Conservation (phyloP, 2,888 invertebrate genomes). For the Synanthedon tipuliformis region DNA sequence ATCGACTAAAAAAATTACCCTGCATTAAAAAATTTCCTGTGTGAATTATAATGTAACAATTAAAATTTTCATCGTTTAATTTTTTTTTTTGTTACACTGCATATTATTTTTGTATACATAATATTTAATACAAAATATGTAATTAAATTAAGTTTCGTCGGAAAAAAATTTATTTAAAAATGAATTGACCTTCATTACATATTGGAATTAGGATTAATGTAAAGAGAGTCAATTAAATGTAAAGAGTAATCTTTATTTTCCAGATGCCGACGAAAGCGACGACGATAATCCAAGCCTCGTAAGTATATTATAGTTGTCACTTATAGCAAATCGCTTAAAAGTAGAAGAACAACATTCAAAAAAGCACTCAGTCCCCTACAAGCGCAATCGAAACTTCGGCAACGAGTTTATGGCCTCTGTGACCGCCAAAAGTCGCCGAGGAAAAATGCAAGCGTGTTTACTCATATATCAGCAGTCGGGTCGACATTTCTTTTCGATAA, state of each 20-base stretch:
- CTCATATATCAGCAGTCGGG: slow-evolving; percentile 57
- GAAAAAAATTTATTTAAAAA: no score
- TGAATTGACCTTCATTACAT: no score
- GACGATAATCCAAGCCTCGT: slow-evolving; percentile 47
- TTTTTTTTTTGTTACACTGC: no score
- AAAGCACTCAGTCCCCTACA: slow-evolving; percentile 31
- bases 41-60: no score
- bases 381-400: slow-evolving; percentile 53
- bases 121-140: not conserved
- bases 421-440: slow-evolving; percentile 59
- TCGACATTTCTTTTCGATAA: slow-evolving; percentile 65
- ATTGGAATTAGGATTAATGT: no score
- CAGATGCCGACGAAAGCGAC: slow-evolving; percentile 55
- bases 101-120: no score
- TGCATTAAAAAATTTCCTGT: no score
- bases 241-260: slow-evolving; percentile 14
- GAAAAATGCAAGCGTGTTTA: slow-evolving; percentile 68
- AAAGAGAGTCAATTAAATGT: not conserved
- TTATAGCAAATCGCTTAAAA: slow-evolving; percentile 21
- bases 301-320: slow-evolving; percentile 31
- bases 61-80: no score
- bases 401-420: slow-evolving; percentile 58
- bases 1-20: no score
- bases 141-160: not conserved
- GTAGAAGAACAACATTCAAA: slow-evolving; percentile 34